Base-by-base conservation (phyloP, 2,888 invertebrate genomes). In the Clepsis dumicolana region DNA sequence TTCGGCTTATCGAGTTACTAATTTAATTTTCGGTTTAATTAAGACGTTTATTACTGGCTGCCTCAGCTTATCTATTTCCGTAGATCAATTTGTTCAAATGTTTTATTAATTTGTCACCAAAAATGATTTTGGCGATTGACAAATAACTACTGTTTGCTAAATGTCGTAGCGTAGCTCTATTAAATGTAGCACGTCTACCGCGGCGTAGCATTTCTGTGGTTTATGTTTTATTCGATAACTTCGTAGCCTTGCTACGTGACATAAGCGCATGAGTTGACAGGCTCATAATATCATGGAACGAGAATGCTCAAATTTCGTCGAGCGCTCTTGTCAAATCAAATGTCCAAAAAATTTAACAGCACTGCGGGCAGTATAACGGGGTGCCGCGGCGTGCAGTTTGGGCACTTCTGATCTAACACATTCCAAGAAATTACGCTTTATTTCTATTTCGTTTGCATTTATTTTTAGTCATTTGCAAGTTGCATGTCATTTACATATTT, bases 21-120 rank as follows among this genome's bases (percentile, higher is more conserved):
- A 52, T 52, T 52, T 8, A 52, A 52, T 52, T 52, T 52, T 52
- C 27, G 52, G 27, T 52, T 52, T 52, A n/a, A 27, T 24, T 52
- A 27, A 52, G 52, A 52, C 52, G 25, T n/a, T 24, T 27, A 52
- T 52, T n/a, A 12, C 48, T 48, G 48, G 21, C 48, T 21, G 21
- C 48, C 12, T 48, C 48, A 12, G 10, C 12, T 4, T 21, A 48
- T 48, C 21, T 44, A 21, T 48, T 21, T 44, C 18, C 1, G 21
- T 21, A 44, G 44, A 18, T 18, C 5, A 1, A 4, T 38, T 44
- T 29, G 4, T 29, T 3, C n/a, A n/a, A n/a, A n/a, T n/a, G n/a
- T n/a, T n/a, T n/a, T n/a, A n/a, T n/a, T 38, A 4, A 38, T 38
- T 38, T 14, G 12, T 35, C 8, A 32, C 32, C 8, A 8, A 32